A percentile compares a stretch with the other conserved stretches of the same genome.
phyloP scores from a whole-genome alignment of 2,797 vertebrate species.

The Thunnus albacares region DNA sequence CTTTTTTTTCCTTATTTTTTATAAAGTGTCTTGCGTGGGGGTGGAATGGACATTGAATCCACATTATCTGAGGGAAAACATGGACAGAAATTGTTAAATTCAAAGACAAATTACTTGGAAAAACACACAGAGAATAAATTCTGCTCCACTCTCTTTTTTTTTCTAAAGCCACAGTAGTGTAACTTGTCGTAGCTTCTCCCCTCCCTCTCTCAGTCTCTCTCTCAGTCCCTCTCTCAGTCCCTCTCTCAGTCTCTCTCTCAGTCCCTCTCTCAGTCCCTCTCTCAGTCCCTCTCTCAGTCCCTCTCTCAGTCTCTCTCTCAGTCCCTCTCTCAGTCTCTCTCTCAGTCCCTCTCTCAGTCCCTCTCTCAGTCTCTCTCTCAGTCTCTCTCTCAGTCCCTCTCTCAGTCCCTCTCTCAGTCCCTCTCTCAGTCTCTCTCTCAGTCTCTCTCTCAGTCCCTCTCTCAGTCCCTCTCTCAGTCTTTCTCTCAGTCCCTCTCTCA shows the following conservation, averaged over 20 bases:
- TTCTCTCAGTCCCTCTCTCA: conserved; percentile 54
- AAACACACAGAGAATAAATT: conserved; percentile 5
- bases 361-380: conserved; percentile 14
- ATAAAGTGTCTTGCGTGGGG: conserved; percentile 48
- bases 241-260: conserved; percentile 37
- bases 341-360: neutral
- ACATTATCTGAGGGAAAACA: conserved; percentile 25
- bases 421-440: too few relatives aligned
- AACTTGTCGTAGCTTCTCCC: conserved; percentile 61
- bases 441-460: conserved; percentile 29
- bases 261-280: conserved; percentile 53
- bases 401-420: too few relatives aligned
- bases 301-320: too few relatives aligned
- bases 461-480: too few relatives aligned
- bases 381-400: conserved; percentile 29
- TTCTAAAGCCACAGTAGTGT: conserved; percentile 89
- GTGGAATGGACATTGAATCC: conserved; percentile 30
- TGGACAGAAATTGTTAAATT: conserved; percentile 25
- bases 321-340: conserved; percentile 54
- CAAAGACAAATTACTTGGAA: conserved; percentile 15
- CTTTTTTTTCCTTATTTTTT: conserved; percentile 83
- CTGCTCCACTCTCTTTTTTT: neutral
- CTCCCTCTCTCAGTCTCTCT: conserved; percentile 53
- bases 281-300: neutral
- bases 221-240: neutral